Percentiles rank a stretch among this genome's conserved stretches.
These are phyloP conservation scores for Spinus olivaceus DNA, from an alignment of 2,797 vertebrate species.

Conservation along the genomic window DNA sequence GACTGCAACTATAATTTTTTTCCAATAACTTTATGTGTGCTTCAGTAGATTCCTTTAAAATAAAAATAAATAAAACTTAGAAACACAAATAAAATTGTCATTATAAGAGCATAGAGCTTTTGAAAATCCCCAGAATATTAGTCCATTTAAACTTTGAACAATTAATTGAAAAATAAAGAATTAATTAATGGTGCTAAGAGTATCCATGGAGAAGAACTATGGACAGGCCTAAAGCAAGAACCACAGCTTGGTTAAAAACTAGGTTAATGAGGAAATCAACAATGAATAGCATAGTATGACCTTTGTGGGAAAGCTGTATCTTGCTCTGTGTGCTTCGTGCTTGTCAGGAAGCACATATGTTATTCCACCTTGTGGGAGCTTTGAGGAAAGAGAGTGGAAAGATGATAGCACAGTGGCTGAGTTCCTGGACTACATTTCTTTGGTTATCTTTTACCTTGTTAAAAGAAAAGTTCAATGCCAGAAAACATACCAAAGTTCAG, in stretches of 20 bases:
- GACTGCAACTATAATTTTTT: background rate
- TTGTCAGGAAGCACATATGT: background rate
- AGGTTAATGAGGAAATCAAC: background rate
- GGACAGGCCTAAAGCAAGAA: background rate
- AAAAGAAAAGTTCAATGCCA: background rate
- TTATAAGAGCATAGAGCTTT: background rate
- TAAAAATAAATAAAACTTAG: background rate
- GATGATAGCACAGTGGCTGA: background rate
- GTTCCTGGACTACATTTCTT: background rate
- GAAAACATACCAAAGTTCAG: background rate
- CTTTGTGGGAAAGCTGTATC: background rate
- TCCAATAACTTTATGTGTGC: background rate
- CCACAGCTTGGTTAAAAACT: background rate
- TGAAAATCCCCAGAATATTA: background rate
- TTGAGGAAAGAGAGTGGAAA: background rate
- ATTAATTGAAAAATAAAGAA: background rate
- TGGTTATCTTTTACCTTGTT: background rate
- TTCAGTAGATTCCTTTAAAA: background rate
- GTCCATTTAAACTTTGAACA: background rate
- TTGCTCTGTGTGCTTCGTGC: background rate
- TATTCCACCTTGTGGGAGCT: background rate
- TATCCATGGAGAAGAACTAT: background rate
- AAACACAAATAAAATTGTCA: background rate
- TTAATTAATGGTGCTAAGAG: background rate
- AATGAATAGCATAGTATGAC: background rate